Evolutionary conservation across 2,113 vertebrate genomes (phyloP).

Genomic region (Heptranchias perlo): DNA sequence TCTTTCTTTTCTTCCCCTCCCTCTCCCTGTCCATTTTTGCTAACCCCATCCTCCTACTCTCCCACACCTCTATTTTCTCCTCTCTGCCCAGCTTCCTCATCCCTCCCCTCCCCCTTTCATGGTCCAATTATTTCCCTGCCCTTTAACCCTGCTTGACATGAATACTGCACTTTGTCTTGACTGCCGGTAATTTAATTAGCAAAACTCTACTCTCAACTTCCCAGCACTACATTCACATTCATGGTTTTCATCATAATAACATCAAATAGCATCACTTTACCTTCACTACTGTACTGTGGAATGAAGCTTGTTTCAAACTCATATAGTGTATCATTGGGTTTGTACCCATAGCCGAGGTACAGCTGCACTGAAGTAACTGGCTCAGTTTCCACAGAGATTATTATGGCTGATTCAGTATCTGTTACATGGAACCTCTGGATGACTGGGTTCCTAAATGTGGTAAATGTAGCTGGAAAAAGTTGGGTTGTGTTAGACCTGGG

Average conservation of each 20-base stretch:
- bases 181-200: neutral
- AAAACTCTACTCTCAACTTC: neutral
- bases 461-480: neutral
- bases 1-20: neutral
- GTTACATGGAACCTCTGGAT: neutral
- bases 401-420: neutral
- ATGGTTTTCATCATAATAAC: neutral
- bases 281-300: neutral
- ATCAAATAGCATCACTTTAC: neutral
- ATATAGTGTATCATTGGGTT: neutral
- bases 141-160: neutral
- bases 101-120: neutral
- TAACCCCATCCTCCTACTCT: neutral
- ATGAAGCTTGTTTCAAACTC: slow-evolving; percentile 2
- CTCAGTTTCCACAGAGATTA: neutral
- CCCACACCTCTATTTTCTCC: neutral
- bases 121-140: neutral
- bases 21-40: neutral
- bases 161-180: neutral
- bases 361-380: neutral
- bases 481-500: neutral
- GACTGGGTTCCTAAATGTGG: neutral
- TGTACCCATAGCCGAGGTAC: neutral
- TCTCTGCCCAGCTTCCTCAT: neutral
- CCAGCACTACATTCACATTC: neutral